These are phyloP conservation scores for Eristalis pertinax DNA, from an alignment of 2,888 invertebrate species.

Conservation along the genomic window DNA sequence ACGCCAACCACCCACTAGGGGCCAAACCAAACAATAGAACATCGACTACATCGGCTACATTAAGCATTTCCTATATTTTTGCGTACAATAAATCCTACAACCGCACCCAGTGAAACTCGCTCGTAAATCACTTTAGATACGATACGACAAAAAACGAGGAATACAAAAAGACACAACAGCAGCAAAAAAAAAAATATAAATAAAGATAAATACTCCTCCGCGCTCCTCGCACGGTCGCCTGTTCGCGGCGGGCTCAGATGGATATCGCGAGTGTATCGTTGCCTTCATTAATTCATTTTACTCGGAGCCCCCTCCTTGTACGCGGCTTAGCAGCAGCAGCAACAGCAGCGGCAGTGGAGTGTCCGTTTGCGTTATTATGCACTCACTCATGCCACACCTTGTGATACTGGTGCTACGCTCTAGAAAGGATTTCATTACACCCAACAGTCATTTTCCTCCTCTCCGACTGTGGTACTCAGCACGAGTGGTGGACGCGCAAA, in stretches of 20 bases:
- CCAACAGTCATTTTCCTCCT: constrained; percentile 41
- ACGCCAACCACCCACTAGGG: background rate
- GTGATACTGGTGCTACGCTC: constrained; percentile 27
- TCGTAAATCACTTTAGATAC: constrained; percentile 69
- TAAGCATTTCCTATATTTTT: constrained; percentile 64
- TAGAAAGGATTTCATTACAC: constrained; percentile 59
- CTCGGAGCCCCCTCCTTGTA: constrained; percentile 17
- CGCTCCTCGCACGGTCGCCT: background rate
- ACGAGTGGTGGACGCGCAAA: background rate
- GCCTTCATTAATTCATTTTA: constrained; percentile 66
- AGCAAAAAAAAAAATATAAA: background rate
- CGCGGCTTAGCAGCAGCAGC: background rate
- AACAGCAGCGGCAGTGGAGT: background rate
- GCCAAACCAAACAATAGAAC: constrained; percentile 29
- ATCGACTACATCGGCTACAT: constrained; percentile 45
- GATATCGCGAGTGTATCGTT: constrained; percentile 38
- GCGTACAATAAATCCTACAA: constrained; percentile 59
- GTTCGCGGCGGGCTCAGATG: background rate
- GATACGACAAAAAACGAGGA: constrained; percentile 40
- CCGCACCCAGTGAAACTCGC: constrained; percentile 64
- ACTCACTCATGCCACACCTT: constrained; percentile 66
- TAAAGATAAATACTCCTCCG: constrained; percentile 47
- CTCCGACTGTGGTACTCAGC: background rate
- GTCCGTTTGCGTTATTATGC: constrained; percentile 52
- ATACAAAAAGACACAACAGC: background rate